Conservation (phyloP, 2,113 vertebrate species). For the Catharus minimus region DNA sequence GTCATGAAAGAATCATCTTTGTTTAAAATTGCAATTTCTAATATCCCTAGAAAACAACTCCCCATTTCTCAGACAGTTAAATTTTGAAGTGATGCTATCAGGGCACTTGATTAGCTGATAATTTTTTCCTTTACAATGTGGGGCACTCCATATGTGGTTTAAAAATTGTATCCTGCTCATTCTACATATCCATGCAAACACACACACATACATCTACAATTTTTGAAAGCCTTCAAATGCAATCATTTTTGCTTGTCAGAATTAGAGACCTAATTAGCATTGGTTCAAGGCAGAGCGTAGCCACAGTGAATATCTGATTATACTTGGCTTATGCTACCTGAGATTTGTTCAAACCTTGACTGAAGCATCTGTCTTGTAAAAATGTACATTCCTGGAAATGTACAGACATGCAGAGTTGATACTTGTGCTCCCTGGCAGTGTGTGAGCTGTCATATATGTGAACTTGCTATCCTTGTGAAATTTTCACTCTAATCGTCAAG, state of each 20-base stretch:
- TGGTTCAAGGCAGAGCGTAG: neutral
- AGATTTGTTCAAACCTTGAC: neutral
- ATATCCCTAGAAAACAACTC: neutral
- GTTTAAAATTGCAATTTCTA: neutral
- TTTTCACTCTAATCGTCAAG: neutral
- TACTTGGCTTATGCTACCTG: neutral
- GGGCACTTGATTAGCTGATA: neutral
- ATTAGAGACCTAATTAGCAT: neutral
- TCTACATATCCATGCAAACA: neutral
- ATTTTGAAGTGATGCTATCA: neutral
- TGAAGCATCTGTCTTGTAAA: neutral
- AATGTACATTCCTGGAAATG: neutral
- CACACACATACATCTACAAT: neutral
- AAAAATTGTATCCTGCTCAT: neutral
- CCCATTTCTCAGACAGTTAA: neutral
- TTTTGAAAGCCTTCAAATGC: neutral
- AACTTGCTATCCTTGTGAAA: neutral
- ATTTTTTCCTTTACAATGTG: neutral
- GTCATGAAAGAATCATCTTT: neutral
- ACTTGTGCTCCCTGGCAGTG: neutral
- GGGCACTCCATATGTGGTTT: neutral
- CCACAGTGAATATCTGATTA: neutral
- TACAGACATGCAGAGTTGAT: neutral
- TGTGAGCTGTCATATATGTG: neutral
- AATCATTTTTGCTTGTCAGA: neutral